Base-by-base conservation (phyloP, 2,888 invertebrate genomes). In the Mactromeris polynyma region DNA sequence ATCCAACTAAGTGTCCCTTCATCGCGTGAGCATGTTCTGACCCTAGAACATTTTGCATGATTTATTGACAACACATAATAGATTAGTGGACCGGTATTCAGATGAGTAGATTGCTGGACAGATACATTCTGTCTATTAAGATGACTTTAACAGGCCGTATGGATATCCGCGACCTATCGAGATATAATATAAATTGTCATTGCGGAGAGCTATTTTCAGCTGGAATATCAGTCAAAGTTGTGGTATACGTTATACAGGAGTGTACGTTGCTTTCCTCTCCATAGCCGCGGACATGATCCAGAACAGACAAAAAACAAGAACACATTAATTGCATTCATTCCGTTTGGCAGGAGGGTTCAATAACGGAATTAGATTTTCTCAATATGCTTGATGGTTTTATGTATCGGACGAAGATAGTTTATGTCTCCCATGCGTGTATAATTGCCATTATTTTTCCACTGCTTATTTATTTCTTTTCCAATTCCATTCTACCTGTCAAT, bases 361-460 rank as follows among this genome's bases (percentile, higher is more conserved):
- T 84, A 84, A 36, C 84, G 36, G 88, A 85, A 88, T 88, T 88
- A 89, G 86, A 86, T 89, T 87, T 87, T 81, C 86, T 84, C 87
- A 81, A 87, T 87, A 89, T 86, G 83, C 77, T 87, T 89, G 89
- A 87, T 90, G 83, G 85, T 69, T 90, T 90, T 90, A 87, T 90
- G 85, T 87, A 87, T 87, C 78, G 87, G 78, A 14, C 87, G 51
- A 69, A 69, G 88, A 90, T 90, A 80, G 82, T 90, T 90, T 90
- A 90, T 86, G 81, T 77, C 69, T 80, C 86, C 88, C 58, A 78
- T 84, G 90, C 90, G 90, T 90, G 90, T 82, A 73, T 88, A 88
- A 90, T 90, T 88, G 88, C 86, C 90, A 90, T 90, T 88, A 88
- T 86, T 88, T 88, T 78, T 81, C 84, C 80, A 38, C 58, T 11